Conservation (phyloP, 2,888 invertebrate species). For the Sussaba pulchella region DNA sequence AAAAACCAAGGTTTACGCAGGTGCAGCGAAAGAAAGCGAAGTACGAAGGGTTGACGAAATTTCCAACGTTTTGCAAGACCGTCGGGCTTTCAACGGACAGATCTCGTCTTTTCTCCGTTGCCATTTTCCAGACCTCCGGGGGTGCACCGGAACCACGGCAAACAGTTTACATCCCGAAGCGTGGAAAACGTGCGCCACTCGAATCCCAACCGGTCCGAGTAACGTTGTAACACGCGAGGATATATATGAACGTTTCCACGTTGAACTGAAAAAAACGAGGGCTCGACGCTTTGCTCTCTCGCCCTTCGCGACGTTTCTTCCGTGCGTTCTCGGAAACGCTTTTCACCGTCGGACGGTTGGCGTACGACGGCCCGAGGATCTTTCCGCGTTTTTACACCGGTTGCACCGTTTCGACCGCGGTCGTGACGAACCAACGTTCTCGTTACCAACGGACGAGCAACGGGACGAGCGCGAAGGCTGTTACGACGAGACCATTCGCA, state of each 20-base stretch:
- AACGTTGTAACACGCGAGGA: constrained; percentile 59
- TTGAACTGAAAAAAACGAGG: constrained; percentile 3
- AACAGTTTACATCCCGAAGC: constrained; percentile 78
- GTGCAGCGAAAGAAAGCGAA: constrained; percentile 12
- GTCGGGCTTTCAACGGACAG: constrained; percentile 33
- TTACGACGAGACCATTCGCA: too few species aligned
- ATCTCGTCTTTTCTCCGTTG: constrained; percentile 66
- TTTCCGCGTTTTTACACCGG: constrained; percentile 56
- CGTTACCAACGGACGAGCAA: constrained; percentile 52
- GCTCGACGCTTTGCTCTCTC: too few species aligned
- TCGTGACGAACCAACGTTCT: not conserved
- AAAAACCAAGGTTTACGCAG: constrained; percentile 27
- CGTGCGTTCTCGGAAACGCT: too few species aligned
- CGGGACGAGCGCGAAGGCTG: too few species aligned
- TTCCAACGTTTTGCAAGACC: not conserved
- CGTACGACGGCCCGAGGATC: too few species aligned
- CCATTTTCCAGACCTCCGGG: constrained; percentile 74
- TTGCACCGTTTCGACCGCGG: constrained; percentile 43
- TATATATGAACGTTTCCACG: too few species aligned
- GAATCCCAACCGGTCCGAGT: constrained; percentile 59
- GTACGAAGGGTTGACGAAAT: constrained; percentile 46
- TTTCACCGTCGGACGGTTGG: too few species aligned
- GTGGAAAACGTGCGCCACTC: constrained; percentile 59
- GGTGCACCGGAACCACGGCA: constrained; percentile 72
- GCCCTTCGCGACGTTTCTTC: constrained; percentile 59